Conservation (phyloP, 2,113 vertebrate genomes). For the Cnemophilus loriae region DNA sequence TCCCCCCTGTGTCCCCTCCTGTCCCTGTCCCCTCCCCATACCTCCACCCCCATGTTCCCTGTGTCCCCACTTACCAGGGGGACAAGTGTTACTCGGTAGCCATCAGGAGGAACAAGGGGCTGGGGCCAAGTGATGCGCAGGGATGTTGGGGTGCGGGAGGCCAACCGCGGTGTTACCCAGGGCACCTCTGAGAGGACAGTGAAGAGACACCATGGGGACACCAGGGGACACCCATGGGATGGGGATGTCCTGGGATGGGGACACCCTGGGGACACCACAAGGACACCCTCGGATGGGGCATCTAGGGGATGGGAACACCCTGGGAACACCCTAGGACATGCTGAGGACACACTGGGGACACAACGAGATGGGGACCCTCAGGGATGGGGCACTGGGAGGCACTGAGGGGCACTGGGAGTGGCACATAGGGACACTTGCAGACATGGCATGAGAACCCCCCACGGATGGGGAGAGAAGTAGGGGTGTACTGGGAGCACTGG, state of each 20-base stretch:
- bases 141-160: neutral
- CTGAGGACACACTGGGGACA: neutral
- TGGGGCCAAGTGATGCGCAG: neutral
- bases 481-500: neutral
- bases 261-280: neutral
- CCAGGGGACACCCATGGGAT: too few species aligned
- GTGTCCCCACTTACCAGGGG: neutral
- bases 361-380: too few species aligned
- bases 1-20: neutral
- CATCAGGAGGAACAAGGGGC: neutral
- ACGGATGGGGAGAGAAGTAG: rapidly evolving
- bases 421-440: neutral
- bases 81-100: neutral
- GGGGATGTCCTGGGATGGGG: neutral
- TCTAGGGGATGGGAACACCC: neutral
- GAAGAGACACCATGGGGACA: neutral
- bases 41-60: neutral
- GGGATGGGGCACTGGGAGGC: neutral
- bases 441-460: neutral
- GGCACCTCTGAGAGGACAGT: neutral
- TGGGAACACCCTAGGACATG: neutral
- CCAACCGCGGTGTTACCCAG: neutral
- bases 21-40: too few species aligned
- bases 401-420: neutral
- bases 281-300: neutral